Conservation (phyloP, 2,797 vertebrate genomes). For the Siniperca scherzeri region DNA sequence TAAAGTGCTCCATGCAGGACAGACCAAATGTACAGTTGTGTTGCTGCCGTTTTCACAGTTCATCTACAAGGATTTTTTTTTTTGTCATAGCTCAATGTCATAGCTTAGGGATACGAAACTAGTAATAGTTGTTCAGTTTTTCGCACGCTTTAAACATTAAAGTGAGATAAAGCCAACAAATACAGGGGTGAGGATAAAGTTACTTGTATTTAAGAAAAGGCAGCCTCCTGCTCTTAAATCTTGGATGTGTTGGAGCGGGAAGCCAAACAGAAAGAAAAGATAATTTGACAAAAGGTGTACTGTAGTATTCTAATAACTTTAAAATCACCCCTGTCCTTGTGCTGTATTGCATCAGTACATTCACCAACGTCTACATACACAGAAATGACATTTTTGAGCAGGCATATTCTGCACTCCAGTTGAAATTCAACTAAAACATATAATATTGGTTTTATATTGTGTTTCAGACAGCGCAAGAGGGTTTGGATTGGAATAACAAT, state of each 20-base stretch:
- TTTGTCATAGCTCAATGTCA: conserved; percentile 37
- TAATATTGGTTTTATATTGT: conserved; percentile 39
- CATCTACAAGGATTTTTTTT: conserved; percentile 59
- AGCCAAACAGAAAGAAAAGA: conserved; percentile 10
- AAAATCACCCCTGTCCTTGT: conserved; percentile 71
- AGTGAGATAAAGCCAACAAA: conserved; percentile 57
- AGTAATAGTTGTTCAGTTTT: conserved; percentile 54
- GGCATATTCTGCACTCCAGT: conserved; percentile 57
- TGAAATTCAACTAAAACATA: conserved; percentile 46
- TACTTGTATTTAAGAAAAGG: conserved; percentile 36
- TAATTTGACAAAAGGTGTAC: conserved; percentile 8
- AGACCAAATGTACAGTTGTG: conserved; percentile 79
- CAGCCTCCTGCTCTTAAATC: conserved; percentile 35
- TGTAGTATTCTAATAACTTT: conserved; percentile 50
- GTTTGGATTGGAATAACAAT: conserved; percentile 39
- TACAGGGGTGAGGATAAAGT: conserved; percentile 62
- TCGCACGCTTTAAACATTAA: conserved; percentile 31
- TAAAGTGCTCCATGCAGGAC: conserved; percentile 88
- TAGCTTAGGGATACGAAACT: conserved; percentile 51
- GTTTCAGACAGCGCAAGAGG: conserved; percentile 32
- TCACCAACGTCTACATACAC: conserved; percentile 77
- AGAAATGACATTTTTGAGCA: conserved; percentile 57
- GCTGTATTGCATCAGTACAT: conserved; percentile 80
- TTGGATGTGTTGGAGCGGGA: conserved; percentile 33
- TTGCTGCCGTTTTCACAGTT: conserved; percentile 69